Base-by-base conservation (phyloP, 2,888 invertebrate species). In the Alloplasta piceator region DNA sequence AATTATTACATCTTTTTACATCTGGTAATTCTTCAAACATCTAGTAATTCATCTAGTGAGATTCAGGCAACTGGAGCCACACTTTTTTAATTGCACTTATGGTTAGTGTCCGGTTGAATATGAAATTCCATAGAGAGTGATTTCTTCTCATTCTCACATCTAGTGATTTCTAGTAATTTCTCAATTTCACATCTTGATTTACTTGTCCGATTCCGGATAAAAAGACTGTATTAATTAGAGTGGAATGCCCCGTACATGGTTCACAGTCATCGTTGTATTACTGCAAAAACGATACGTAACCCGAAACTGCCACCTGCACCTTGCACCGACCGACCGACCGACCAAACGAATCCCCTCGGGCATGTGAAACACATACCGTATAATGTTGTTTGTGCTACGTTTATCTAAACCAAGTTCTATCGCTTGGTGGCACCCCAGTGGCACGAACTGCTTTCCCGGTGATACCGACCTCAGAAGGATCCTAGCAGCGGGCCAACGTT, bases 271-370 rank as follows among this genome's bases (percentile, higher is more conserved):
- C 5, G 10, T 7, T 41, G 26, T 70, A 70, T 70, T 60, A 16
- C 87, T 86, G 86, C 87, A 85, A 87, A 89, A 89, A 90, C 89
- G 89, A 89, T 89, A 87, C 85, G 90, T 90, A 91, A 91, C 88
- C 85, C 80, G 89, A 90, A 89, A 90, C 90, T 88, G 89, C 88
- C 87, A 89, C 86, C 38, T 6, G 14, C 88, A 87, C 12, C 48
- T 48, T n/a, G n/a, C 86, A 87, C 84, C 86, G 85, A 82, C 83
- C 83, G 76, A 78, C 81, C 71, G 38, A 61, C 66, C 56, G 9
- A 52, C 41, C 26, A 39, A 39, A 39, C 10, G 46, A 14, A 16
- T 64, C 60, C 77, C 50, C 67, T 26, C 16, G 58, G 43, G 46
- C 61, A 50, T 60, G 55, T 70, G 74, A 82, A 79, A 78, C 63